Evolutionary conservation across 2,113 vertebrate genomes (phyloP).

Genomic region (Elephas maximus): DNA sequence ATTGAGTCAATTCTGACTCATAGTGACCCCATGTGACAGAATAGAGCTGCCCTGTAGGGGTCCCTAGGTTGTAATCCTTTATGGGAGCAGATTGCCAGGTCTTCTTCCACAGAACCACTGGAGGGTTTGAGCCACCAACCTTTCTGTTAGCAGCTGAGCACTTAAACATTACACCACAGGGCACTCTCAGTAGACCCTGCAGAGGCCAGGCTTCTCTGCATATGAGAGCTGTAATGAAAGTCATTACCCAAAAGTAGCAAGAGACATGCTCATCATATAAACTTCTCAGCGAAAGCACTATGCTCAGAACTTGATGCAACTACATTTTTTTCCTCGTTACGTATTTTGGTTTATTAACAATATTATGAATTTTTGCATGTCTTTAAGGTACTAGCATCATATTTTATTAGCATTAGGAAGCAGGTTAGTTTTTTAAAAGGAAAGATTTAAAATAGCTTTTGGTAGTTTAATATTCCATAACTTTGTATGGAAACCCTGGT

Average conservation of each 20-base stretch:
- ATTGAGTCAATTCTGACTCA: no score
- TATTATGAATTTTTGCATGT: neutral
- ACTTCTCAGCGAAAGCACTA: neutral
- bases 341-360: neutral
- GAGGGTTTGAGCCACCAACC: no score
- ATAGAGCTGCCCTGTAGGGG: no score
- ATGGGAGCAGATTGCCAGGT: no score
- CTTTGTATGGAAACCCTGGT: neutral
- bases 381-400: neutral
- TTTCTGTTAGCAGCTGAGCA: no score
- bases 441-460: no score
- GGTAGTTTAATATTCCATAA: neutral
- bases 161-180: no score
- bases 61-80: no score
- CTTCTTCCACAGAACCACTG: no score
- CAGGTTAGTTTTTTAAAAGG: no score
- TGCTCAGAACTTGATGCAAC: neutral
- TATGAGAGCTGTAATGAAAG: neutral
- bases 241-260: slow-evolving; percentile 9
- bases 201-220: neutral
- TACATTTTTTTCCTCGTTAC: neutral
- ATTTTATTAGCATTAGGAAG: no score
- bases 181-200: neutral
- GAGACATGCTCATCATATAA: neutral
- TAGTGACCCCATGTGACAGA: no score